Evolutionary conservation across 2,113 vertebrate species (phyloP), one percentile per base, ranked within the genome.

Genomic region (Chaetodon trifascialis): DNA sequence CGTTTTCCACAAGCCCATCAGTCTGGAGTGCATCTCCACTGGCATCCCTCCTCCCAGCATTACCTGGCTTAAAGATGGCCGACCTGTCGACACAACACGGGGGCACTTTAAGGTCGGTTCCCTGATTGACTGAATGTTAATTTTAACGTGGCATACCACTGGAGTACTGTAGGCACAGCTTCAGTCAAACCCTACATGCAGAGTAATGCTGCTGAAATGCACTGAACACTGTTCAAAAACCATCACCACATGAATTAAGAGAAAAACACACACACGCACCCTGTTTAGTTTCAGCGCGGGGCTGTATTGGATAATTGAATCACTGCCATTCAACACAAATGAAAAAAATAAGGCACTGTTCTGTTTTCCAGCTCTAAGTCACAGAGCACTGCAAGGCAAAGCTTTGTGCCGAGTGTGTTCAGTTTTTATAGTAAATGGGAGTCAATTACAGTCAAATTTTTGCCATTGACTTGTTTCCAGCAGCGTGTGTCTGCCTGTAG

Each of bases 21-120:
- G 82, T 0, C 84, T 99, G 67, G 97, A 98, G 85, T 99, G 98
- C 60, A 88, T 97, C 70, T 96, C 97, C 66, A 97, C 87, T 64
- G 98, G 98, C 34, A 94, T 97, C 83, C 98, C 98, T n/a, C 90
- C 93, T 63, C 97, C 98, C 25, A 95, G 95, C 71, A 96, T 99
- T 36, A 99, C 97, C 0, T 99, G 98, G 98, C 91, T 99, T 40
- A 99, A 98, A 94, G 96, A 98, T 79, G 96, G 96, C 9, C 95
- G 95, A 15, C 98, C 98, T 73, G 95, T 99, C 19, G 97, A 97
- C 86, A 95, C 95, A 71, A 95, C 97, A 76, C 95, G 94, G 76
- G 96, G 94, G 73, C 95, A 96, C 66, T 92, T 97, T 51, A 95
- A 92, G 94, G 98, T 99, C 0, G 58, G 70, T 71, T 23, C 0